Evolutionary conservation across 2,888 invertebrate genomes (phyloP), one percentile per base, ranked within the genome.

Genomic region (Orthosia gracilis): DNA sequence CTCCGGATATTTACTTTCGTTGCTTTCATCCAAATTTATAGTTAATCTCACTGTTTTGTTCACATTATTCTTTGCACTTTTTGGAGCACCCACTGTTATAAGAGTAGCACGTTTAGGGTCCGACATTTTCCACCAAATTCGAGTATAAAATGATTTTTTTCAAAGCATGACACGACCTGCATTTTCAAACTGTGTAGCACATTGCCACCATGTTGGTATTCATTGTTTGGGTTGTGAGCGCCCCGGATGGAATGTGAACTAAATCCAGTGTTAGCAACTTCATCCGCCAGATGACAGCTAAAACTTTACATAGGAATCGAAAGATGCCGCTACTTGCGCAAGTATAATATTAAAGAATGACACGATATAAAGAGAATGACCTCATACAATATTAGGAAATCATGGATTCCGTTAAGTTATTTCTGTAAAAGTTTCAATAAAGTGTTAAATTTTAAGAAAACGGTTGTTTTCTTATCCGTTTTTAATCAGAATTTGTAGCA

Each of bases 1-100:
- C 97, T 99, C 99, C 91, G 99, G 98, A 97, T 98, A 99, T 96
- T 98, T 98, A 97, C 98, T 97, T 95, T 98, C 98, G 96, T 98
- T 99, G 89, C 99, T 98, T 97, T 98, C 98, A 92, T 98, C 97
- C 92, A 99, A 97, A 96, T 97, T 97, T 95, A 99, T 97, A 91
- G 97, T 97, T 96, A 99, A 97, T 92, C 99, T 98, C 93, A 98
- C 97, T 90, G 98, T 98, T 97, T 98, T 98, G 89, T 97, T 97
- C 93, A 96, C 96, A 96, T 97, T 96, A 91, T 93, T 97, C 96
- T 98, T 97, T 93, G 96, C 97, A 96, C 97, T 97, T 96, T 97
- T 98, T 92, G 97, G 94, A 93, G 97, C 96, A 95, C 97, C 97
- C 94, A 97, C 97, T 95, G 97, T 97, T 96, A 97, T 97, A 96